Evolutionary conservation across 2,888 invertebrate species (phyloP), one percentile per base, ranked within the genome.

Genomic region (Noctua pronuba): DNA sequence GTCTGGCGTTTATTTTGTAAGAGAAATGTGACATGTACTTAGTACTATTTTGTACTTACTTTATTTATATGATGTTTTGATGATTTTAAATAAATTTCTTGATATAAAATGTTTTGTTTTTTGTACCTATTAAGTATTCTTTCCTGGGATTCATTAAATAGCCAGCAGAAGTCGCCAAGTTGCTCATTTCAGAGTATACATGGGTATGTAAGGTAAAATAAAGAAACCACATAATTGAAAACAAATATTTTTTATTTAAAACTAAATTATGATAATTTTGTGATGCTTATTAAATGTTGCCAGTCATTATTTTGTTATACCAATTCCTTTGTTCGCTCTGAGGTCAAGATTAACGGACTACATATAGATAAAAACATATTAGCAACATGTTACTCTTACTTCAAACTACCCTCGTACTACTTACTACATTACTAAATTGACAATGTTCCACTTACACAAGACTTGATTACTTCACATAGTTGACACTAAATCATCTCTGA

Each of bases 21-120:
- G 95, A 90, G 87, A 92, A 92, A 90, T 92, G 89, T 92, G 92
- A 92, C 93, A 91, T 82, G 92, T 93, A 93, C 91, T 90, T 90
- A 91, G 90, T 89, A 92, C 92, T 95, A 95, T 96, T 96, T 96
- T 95, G 94, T 95, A 96, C 95, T 95, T 95, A 95, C 92, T 94
- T 92, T 94, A 93, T 92, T 91, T 92, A 89, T 88, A 92, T 86
- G 84, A 88, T 87, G 89, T 91, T 94, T 94, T 92, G 90, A 92
- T 92, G 92, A 91, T 91, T 90, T 91, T 88, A 88, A 92, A 91
- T 91, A 88, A 90, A 90, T 71, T 76, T 83, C 82, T 38, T 82
- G 73, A 69, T 68, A 75, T 73, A 80, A 46, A 35, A 18, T 31
- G 24, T 60, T 24, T n/a, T n/a, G n/a, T 4, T n/a, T 55, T 79